These are phyloP conservation scores for Penelope pileata DNA, from an alignment of 2,113 vertebrate genomes.

Conservation along the genomic window DNA sequence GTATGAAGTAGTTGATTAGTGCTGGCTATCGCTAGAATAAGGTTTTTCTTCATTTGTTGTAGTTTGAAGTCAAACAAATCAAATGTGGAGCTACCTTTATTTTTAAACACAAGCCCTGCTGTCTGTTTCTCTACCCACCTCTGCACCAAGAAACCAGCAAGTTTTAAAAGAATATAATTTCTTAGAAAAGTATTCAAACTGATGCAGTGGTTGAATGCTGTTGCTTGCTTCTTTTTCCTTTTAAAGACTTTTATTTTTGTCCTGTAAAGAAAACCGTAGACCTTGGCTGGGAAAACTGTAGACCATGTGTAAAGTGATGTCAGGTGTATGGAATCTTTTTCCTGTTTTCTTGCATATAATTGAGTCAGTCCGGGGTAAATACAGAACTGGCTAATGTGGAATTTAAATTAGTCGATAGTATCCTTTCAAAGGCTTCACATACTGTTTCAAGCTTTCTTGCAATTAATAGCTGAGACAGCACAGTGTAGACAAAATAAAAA, in stretches of 20 bases:
- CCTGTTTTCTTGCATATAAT: background rate
- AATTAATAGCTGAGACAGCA: background rate
- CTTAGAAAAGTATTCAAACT: background rate
- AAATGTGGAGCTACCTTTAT: background rate
- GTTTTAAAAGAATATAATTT: background rate
- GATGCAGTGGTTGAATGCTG: background rate
- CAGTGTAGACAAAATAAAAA: background rate
- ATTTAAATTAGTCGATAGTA: background rate
- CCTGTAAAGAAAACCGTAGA: background rate
- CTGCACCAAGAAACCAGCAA: background rate
- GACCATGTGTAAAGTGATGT: background rate
- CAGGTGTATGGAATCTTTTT: background rate
- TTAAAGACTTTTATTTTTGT: background rate
- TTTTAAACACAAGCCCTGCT: background rate
- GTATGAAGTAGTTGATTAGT: background rate
- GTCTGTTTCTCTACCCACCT: background rate
- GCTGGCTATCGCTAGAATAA: too few relatives aligned
- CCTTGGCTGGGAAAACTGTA: background rate
- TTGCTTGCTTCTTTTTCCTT: background rate
- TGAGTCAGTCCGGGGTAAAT: background rate
- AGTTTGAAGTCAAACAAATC: background rate
- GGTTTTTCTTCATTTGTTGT: background rate
- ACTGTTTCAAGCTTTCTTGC: background rate
- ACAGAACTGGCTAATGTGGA: background rate
- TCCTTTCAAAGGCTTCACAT: background rate